Evolutionary conservation across 2,888 invertebrate genomes (phyloP), one percentile per base, ranked within the genome.

Genomic region (Cybosia mesomella): DNA sequence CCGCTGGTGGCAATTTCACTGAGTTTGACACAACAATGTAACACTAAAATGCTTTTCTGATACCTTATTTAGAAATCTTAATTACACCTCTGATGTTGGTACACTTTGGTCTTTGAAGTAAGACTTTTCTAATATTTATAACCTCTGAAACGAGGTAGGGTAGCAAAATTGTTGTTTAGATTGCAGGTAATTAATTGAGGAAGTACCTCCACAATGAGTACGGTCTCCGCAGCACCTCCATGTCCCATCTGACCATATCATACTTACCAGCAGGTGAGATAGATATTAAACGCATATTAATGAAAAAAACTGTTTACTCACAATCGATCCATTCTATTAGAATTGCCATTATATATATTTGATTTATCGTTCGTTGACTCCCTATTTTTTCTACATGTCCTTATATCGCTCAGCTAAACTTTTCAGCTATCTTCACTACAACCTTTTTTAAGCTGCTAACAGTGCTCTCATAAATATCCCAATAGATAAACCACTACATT

Each of bases 11-110:
- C 13, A 59, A 64, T 68, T 71, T 71, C 55, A 58, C 64, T 63
- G 32, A 70, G 58, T 68, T 64, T 71, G 71, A 70, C 73, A 76
- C 21, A 63, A 79, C 79, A 81, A 79, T 81, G 71, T 18, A 15
- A 36, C 71, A 66, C 71, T 72, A 79, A 79, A 79, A 72, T 62
- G 59, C 66, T 79, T 81, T 81, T 61, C 22, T 72, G 71, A 69
- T 76, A 71, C 70, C 49, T 58, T 63, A 75, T 73, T 75, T 71
- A 73, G 67, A 71, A 70, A 75, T 67, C n/a, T n/a, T 11, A 22
- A 18, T 18, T 49, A 28, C 49, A 49, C 49, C 8, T n/a, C n/a
- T 0, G 9, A n/a, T 49, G 49, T 43, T 18, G n/a, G 32, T n/a
- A 55, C 15, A 24, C 24, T 55, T 49, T n/a, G 18, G n/a, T 49